phyloP scores from a whole-genome alignment of 2,797 vertebrate genomes.

The Danio choprae region DNA sequence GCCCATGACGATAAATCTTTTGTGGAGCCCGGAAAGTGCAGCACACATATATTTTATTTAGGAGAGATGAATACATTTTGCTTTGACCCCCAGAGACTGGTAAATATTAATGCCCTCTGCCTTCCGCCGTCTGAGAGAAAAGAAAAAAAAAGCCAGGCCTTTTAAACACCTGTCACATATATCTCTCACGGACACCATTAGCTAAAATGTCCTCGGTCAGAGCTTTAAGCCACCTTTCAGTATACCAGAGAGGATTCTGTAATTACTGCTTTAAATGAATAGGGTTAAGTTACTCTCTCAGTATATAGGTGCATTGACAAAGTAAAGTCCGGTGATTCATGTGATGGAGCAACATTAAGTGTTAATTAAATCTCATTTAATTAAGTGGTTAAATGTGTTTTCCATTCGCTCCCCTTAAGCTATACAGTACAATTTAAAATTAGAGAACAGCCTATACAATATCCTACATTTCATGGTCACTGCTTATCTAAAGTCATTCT shows the following conservation, averaged over 20 bases:
- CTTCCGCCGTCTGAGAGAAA: slow-evolving; percentile 33
- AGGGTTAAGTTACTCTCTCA: slow-evolving; percentile 1
- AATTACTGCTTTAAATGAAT: slow-evolving; percentile 53
- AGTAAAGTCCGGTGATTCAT: slow-evolving; percentile 20
- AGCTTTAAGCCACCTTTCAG: slow-evolving; percentile 33
- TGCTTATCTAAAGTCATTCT: no score
- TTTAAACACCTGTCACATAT: slow-evolving; percentile 49
- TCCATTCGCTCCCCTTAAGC: no score
- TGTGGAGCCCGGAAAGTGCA: slow-evolving; percentile 41
- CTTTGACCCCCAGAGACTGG: slow-evolving; percentile 62
- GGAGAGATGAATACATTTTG: slow-evolving; percentile 64
- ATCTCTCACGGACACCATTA: slow-evolving; percentile 65
- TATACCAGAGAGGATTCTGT: slow-evolving; percentile 42
- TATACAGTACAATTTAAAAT: no score
- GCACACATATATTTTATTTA: slow-evolving; percentile 73
- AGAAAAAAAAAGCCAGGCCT: background rate
- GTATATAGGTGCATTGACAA: slow-evolving; percentile 11
- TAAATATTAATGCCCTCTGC: slow-evolving; percentile 73
- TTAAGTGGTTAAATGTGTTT: background rate
- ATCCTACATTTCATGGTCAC: no score
- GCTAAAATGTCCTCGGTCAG: slow-evolving; percentile 55
- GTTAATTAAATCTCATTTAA: slow-evolving; percentile 17
- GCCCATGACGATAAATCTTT: slow-evolving; percentile 55
- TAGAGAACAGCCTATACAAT: no score
- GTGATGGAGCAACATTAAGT: slow-evolving; percentile 10